phyloP scores from a whole-genome alignment of 2,888 invertebrate species.

The Phorcus lineatus region DNA sequence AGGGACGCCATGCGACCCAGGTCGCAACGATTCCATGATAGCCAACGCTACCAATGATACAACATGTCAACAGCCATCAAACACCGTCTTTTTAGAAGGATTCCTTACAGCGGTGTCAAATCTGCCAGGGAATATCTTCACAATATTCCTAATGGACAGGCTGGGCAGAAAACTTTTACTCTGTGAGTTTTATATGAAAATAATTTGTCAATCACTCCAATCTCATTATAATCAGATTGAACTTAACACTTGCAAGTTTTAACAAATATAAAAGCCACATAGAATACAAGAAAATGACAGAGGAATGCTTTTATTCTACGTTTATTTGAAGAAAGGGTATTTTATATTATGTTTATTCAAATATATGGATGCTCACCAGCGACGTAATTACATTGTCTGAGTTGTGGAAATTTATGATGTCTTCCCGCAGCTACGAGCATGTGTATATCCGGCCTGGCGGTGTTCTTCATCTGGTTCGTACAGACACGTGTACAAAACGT shows the following conservation, averaged over 20 bases:
- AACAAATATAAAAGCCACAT: too few species aligned
- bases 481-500: slow-evolving; percentile 64
- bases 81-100: slow-evolving; percentile 68
- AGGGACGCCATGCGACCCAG: slow-evolving; percentile 66
- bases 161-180: slow-evolving; percentile 71
- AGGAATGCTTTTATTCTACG: too few species aligned
- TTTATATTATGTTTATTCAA: too few species aligned
- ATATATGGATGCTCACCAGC: too few species aligned
- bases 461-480: slow-evolving; percentile 72
- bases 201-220: too few species aligned
- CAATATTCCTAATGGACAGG: slow-evolving; percentile 72
- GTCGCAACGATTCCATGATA: background rate
- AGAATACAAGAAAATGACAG: too few species aligned
- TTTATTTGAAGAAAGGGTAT: too few species aligned
- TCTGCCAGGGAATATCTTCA: slow-evolving; percentile 73
- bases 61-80: slow-evolving; percentile 41
- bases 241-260: too few species aligned
- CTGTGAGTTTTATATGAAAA: slow-evolving; percentile 50
- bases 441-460: slow-evolving; percentile 70
- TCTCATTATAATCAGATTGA: too few species aligned
- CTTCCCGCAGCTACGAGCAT: slow-evolving; percentile 69
- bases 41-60: slow-evolving; percentile 26
- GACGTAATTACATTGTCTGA: too few species aligned
- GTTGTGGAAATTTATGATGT: background rate
- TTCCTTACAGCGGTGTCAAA: slow-evolving; percentile 73